A percentile compares a stretch with the other conserved stretches of the same genome.
These are phyloP conservation scores for Xestia sexstrigata DNA, from an alignment of 2,888 invertebrate genomes.

Conservation along the genomic window DNA sequence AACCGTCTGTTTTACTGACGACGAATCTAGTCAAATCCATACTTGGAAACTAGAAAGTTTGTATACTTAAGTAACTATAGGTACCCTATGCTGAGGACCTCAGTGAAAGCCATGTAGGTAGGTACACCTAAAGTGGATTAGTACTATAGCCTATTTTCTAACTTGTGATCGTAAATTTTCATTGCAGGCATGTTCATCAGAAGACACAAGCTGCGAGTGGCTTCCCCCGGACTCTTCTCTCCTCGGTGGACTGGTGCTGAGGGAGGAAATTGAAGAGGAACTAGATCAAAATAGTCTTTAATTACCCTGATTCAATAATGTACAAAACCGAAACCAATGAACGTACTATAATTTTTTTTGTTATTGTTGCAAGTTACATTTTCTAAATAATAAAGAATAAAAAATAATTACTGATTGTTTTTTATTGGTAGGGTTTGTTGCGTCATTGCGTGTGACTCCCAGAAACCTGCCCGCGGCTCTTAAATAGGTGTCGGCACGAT, in stretches of 20 bases:
- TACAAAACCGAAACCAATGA: constrained; percentile 13
- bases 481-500: not conserved
- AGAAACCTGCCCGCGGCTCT: not conserved
- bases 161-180: constrained; percentile 33
- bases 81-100: not conserved
- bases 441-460: not conserved
- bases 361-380: constrained; percentile 73
- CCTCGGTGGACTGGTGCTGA: constrained; percentile 80
- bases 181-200: constrained; percentile 88
- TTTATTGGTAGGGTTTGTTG: too few relatives aligned
- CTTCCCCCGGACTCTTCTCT: constrained; percentile 85
- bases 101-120: constrained; percentile 28
- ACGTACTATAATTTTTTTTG: not conserved
- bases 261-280: constrained; percentile 83
- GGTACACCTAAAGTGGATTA: not conserved
- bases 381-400: constrained; percentile 9
- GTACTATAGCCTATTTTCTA: not conserved
- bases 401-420: not conserved
- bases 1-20: constrained; percentile 14
- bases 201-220: constrained; percentile 89
- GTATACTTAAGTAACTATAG: not conserved
- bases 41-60: constrained; percentile 36
- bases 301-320: constrained; percentile 1
- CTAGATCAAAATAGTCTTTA: constrained; percentile 66
- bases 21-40: constrained; percentile 16